Percentiles rank a stretch among this genome's conserved stretches.
Conservation (phyloP, 2,888 invertebrate species). For the Serrognathus titanus region DNA sequence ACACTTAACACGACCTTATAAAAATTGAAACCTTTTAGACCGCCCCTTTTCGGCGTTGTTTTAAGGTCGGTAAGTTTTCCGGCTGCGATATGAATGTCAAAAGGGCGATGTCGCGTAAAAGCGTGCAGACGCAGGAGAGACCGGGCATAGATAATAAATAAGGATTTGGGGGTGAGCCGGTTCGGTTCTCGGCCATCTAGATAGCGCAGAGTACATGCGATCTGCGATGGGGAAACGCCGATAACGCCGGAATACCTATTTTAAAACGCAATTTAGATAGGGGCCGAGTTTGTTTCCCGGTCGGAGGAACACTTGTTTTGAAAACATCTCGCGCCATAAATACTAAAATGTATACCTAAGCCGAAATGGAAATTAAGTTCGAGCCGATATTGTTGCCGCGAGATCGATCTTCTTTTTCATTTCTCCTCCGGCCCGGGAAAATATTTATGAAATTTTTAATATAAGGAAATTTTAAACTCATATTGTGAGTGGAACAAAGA, state of each 20-base stretch:
- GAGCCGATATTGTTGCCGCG: not conserved
- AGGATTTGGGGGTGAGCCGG: constrained; percentile 15
- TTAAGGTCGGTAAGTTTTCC: constrained; percentile 7
- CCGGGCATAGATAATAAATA: constrained; percentile 23
- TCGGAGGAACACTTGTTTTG: not conserved
- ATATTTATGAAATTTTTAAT: too few relatives aligned
- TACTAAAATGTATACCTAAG: not conserved
- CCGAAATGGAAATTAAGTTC: not conserved
- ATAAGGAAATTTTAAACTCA: too few relatives aligned
- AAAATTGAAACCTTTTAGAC: too few relatives aligned
- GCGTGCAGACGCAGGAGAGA: constrained; percentile 16
- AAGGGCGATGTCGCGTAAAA: constrained; percentile 20
- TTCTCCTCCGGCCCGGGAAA: too few relatives aligned
- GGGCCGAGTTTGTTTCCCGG: not conserved
- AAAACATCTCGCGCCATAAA: not conserved
- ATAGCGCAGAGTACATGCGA: constrained; percentile 10
- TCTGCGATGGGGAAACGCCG: constrained; percentile 6
- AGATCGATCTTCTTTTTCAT: too few relatives aligned
- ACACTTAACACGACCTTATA: too few relatives aligned
- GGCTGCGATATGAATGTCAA: constrained; percentile 19
- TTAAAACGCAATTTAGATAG: constrained; percentile 19
- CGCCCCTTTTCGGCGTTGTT: constrained; percentile 5
- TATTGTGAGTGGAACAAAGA: too few relatives aligned
- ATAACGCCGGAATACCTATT: constrained; percentile 13
- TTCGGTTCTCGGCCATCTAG: constrained; percentile 16